These are phyloP conservation scores for Gobiocypris rarus DNA, from an alignment of 2,113 vertebrate species.

Conservation along the genomic window DNA sequence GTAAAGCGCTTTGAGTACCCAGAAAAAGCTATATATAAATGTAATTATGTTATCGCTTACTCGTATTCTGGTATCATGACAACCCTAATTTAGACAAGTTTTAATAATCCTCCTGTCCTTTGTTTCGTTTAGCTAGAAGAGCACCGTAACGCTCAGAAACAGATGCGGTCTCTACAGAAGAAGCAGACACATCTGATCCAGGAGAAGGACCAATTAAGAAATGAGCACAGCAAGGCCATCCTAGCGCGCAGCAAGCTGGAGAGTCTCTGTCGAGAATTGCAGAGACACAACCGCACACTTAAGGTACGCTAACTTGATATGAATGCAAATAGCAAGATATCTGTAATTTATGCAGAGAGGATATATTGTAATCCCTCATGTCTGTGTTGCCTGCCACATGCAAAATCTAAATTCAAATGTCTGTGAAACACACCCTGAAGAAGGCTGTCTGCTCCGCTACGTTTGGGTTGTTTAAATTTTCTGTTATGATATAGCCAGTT, in stretches of 20 bases:
- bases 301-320: slow-evolving; percentile 79
- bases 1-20: too few relatives aligned
- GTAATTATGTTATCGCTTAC: neutral
- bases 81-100: neutral
- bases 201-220: slow-evolving; percentile 94
- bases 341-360: neutral
- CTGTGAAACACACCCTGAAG: too few relatives aligned
- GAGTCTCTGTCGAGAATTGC: slow-evolving; percentile 94
- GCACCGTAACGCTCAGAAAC: slow-evolving; percentile 92
- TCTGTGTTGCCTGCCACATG: neutral
- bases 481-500: too few relatives aligned
- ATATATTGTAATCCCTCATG: neutral
- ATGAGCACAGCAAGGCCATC: slow-evolving; percentile 95
- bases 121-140: slow-evolving; percentile 85
- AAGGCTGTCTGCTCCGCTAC: too few relatives aligned
- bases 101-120: neutral
- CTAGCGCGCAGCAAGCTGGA: slow-evolving; percentile 97
- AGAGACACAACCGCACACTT: slow-evolving; percentile 95
- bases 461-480: too few relatives aligned
- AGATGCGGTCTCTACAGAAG: slow-evolving; percentile 94
- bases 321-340: neutral
- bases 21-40: too few relatives aligned
- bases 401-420: neutral
- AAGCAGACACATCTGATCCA: slow-evolving; percentile 94
- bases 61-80: neutral